Percentiles rank a stretch among this genome's conserved stretches.
Evolutionary conservation across 2,888 invertebrate genomes (phyloP).

Genomic region (Caenorhabditis doughertyi): DNA sequence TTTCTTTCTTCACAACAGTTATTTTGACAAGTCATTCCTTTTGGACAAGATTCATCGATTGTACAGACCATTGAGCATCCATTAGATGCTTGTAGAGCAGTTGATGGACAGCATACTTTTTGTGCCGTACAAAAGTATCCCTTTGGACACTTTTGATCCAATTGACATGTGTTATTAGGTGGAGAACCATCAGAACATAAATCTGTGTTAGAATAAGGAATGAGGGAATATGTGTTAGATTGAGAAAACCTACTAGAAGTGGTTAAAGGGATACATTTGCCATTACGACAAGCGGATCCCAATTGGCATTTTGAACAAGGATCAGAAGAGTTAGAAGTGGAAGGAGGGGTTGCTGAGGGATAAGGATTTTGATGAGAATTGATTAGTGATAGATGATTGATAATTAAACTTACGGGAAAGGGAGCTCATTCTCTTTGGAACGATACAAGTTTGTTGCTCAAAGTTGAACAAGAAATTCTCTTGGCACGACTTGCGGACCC

Average conservation of each 20-base stretch:
- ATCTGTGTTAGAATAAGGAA: conserved; percentile 32
- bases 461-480: conserved; percentile 81
- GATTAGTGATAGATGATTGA: not conserved
- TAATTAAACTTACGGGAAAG: conserved; percentile 69
- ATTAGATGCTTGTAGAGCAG: conserved; percentile 44
- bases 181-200: conserved; percentile 71
- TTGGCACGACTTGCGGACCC: conserved; percentile 81
- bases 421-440: conserved; percentile 72
- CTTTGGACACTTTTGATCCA: conserved; percentile 48
- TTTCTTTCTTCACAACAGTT: conserved; percentile 68
- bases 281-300: conserved; percentile 68
- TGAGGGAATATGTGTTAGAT: not conserved
- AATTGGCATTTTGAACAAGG: conserved; percentile 68
- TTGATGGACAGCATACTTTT: conserved; percentile 69
- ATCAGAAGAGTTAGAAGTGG: conserved; percentile 35
- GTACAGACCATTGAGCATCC: conserved; percentile 65
- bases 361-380: conserved; percentile 7
- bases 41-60: conserved; percentile 67
- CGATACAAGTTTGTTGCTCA: conserved; percentile 82
- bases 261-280: conserved; percentile 64
- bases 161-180: conserved; percentile 64
- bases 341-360: not conserved
- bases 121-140: conserved; percentile 67
- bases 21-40: conserved; percentile 66
- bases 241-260: conserved; percentile 67